Evolutionary conservation across 2,797 vertebrate species (phyloP), one percentile per base, ranked within the genome.

Genomic region (Anniella stebbinsi): DNA sequence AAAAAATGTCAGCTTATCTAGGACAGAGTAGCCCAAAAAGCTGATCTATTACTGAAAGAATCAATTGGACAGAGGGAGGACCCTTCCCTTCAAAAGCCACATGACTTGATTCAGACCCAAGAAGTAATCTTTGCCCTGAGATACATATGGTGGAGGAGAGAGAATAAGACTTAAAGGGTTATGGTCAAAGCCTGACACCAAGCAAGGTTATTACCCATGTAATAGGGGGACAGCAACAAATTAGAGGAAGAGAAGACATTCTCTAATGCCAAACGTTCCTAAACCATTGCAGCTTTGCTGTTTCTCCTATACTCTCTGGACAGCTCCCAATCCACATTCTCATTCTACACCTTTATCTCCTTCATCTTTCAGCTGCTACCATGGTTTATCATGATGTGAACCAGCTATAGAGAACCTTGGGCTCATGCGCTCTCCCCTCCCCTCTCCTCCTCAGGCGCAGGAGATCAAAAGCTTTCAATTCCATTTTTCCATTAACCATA

Each of bases 301-400:
- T 28, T 84, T 41, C 30, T 63, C 8, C 33, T 73, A 2, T 23
- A 48, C 54, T 23, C 25, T 45, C 36, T 60, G 38, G 67, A 63
- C 67, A 60, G 2, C 23, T 28, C 41, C 15, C 41, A 11, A 23
- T 25, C 38, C 25, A 18, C 63, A 60, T 3, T 3, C n/a, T 60
- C n/a, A 30, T 76, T 86, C 15, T 41, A 25, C 7, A 54, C 45
- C 45, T 67, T 63, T 17, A 11, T 75, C 36, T 70, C 9, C 51
- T 88, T 72, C 38, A n/a, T 38, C 23, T 75, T 87, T 77, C 57
- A 87, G 85, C 12, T 85, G n/a, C n/a, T n/a, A n/a, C 5, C 73
- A 76, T 38, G 48, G 8, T 77, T 77, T 77, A 45, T 15, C 76
- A 2, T 51, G 77, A 80, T 28, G 48, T 33, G 3, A 17, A 33